Conservation (phyloP, 2,797 vertebrate genomes). For the Galago senegalensis region DNA sequence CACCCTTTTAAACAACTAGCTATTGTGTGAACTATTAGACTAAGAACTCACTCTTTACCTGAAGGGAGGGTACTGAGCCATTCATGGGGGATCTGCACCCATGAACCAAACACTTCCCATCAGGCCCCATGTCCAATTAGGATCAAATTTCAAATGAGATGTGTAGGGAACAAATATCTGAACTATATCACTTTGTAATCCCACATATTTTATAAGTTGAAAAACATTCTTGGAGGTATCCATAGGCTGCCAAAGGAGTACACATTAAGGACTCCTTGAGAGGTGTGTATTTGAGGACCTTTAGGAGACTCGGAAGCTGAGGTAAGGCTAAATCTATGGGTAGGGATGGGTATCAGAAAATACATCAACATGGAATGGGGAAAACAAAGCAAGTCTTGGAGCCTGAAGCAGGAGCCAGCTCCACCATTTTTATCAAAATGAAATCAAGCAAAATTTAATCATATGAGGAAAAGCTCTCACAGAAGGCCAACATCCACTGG, state of each 20-base stretch:
- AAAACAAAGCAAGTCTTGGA: background rate
- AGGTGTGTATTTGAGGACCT: background rate
- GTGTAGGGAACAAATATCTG: too few relatives aligned
- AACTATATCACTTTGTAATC: background rate
- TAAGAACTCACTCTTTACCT: too few relatives aligned
- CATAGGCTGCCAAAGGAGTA: constrained; percentile 24
- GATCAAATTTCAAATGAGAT: too few relatives aligned
- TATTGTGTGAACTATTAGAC: too few relatives aligned
- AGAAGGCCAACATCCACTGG: background rate
- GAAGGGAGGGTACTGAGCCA: too few relatives aligned
- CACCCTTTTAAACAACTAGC: too few relatives aligned
- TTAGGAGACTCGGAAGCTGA: constrained; percentile 20
- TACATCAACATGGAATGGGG: background rate
- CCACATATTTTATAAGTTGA: background rate
- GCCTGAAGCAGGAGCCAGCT: background rate
- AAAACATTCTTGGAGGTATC: background rate
- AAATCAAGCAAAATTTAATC: constrained; percentile 34
- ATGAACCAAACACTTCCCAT: too few relatives aligned
- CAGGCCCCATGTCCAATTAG: too few relatives aligned
- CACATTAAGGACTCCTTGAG: background rate
- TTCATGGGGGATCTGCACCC: too few relatives aligned
- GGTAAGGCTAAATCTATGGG: background rate
- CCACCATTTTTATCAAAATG: background rate
- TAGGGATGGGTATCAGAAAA: background rate
- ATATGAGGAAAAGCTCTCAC: background rate